These are phyloP conservation scores for Deilephila elpenor DNA, from an alignment of 2,888 invertebrate genomes.

Conservation along the genomic window DNA sequence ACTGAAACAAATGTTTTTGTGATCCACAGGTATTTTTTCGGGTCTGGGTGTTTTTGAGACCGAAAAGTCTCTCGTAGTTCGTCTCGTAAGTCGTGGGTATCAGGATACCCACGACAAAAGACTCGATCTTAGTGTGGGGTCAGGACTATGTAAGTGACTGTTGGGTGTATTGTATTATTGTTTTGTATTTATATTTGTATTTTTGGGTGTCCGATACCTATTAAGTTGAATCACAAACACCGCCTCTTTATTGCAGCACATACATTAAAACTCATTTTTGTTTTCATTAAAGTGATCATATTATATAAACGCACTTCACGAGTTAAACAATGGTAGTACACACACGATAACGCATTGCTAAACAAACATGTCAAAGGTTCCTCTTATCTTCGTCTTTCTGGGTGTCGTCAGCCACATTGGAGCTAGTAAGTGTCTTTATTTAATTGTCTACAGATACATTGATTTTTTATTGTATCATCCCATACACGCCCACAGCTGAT, in stretches of 20 bases:
- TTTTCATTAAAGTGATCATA: neutral
- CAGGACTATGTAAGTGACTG: no score
- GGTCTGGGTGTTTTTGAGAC: no score
- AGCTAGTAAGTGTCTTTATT: constrained; percentile 1
- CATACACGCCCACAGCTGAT: no score
- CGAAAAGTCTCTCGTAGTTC: no score
- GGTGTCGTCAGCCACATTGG: neutral
- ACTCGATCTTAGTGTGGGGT: no score
- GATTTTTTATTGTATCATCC: neutral
- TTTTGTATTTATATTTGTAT: no score
- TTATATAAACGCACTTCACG: constrained; percentile 1
- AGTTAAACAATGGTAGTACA: neutral
- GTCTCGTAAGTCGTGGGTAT: no score
- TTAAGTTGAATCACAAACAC: neutral
- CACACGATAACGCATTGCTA: constrained; percentile 11
- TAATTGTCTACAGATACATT: neutral
- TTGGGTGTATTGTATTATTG: no score
- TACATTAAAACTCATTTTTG: neutral
- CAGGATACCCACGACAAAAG: no score
- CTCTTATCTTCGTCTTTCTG: constrained; percentile 1
- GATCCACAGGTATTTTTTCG: no score
- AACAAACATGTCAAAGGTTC: constrained; percentile 16
- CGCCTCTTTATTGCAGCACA: neutral
- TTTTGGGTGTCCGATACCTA: neutral
- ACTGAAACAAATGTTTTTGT: no score